A percentile compares a stretch with the other conserved stretches of the same genome.
phyloP scores from a whole-genome alignment of 2,113 vertebrate genomes.

The Ptilorrhoa leucosticta region DNA sequence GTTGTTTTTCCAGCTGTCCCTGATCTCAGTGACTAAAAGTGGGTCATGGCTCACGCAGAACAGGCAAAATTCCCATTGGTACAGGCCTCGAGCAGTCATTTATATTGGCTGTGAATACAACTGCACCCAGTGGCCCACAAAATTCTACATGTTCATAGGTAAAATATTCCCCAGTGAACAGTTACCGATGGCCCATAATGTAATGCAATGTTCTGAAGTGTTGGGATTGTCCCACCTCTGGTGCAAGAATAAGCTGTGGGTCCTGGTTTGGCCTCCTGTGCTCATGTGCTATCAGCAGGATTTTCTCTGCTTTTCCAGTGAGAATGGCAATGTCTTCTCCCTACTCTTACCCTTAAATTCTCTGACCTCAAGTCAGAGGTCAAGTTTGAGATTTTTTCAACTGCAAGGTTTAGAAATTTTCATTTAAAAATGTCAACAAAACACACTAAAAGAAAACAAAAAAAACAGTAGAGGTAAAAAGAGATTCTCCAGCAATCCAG shows the following conservation, averaged over 20 bases:
- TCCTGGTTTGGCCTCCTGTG: background rate
- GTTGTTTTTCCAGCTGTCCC: slow-evolving; percentile 36
- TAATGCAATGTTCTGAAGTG: background rate
- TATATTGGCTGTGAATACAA: background rate
- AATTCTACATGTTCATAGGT: background rate
- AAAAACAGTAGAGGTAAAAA: background rate
- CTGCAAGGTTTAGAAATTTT: background rate
- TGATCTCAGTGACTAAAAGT: slow-evolving; percentile 16
- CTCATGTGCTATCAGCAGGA: background rate
- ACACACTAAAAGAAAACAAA: background rate
- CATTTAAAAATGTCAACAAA: background rate
- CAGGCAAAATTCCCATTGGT: slow-evolving; percentile 17
- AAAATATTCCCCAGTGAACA: background rate
- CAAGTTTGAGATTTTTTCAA: background rate
- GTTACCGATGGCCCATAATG: background rate
- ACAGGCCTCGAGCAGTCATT: background rate
- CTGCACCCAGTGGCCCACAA: background rate
- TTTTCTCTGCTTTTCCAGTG: background rate
- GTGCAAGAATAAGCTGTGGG: background rate
- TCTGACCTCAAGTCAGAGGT: background rate
- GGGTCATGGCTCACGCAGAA: slow-evolving; percentile 7
- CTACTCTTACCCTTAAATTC: background rate
- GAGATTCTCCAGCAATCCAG: background rate
- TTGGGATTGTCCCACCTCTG: background rate
- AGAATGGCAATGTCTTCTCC: background rate